Evolutionary conservation across 2,888 invertebrate species (phyloP).

Genomic region (Acleris laterana): DNA sequence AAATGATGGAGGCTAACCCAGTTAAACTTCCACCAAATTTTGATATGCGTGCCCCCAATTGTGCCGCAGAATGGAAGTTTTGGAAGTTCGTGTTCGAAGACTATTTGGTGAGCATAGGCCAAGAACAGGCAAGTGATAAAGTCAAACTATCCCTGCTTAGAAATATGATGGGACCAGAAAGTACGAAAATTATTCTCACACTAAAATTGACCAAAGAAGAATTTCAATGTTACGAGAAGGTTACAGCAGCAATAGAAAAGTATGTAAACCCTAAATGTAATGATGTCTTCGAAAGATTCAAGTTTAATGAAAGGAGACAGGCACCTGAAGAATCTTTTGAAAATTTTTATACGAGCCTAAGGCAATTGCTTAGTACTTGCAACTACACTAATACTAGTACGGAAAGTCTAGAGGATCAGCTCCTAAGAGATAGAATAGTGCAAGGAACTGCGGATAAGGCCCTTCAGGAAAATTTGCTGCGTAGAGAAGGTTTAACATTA

Average conservation of each 20-base stretch:
- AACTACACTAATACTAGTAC: neutral
- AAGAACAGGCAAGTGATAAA: neutral
- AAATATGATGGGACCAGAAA: slow-evolving; percentile 28
- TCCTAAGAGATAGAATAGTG: neutral
- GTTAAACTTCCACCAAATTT: slow-evolving; percentile 11
- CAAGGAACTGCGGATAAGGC: neutral
- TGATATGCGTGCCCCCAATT: slow-evolving; percentile 8
- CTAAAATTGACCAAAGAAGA: slow-evolving; percentile 7
- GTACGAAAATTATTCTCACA: slow-evolving; percentile 5
- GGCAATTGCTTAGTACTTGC: neutral
- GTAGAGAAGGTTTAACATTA: neutral
- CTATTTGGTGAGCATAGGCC: neutral
- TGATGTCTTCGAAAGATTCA: slow-evolving; percentile 8
- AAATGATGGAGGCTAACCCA: neutral
- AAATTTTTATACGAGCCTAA: too few relatives aligned
- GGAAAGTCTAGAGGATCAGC: slow-evolving; percentile 7
- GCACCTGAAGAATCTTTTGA: too few relatives aligned
- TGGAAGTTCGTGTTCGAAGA: slow-evolving; percentile 22
- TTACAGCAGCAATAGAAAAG: neutral
- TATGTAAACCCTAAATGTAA: slow-evolving; percentile 1
- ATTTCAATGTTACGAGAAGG: neutral
- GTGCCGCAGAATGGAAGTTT: slow-evolving; percentile 5
- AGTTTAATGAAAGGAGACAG: slow-evolving; percentile 1
- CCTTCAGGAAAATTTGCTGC: neutral
- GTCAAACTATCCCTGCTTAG: neutral